These are phyloP conservation scores for Eurytoma californica DNA, from an alignment of 2,888 invertebrate genomes.

Conservation along the genomic window DNA sequence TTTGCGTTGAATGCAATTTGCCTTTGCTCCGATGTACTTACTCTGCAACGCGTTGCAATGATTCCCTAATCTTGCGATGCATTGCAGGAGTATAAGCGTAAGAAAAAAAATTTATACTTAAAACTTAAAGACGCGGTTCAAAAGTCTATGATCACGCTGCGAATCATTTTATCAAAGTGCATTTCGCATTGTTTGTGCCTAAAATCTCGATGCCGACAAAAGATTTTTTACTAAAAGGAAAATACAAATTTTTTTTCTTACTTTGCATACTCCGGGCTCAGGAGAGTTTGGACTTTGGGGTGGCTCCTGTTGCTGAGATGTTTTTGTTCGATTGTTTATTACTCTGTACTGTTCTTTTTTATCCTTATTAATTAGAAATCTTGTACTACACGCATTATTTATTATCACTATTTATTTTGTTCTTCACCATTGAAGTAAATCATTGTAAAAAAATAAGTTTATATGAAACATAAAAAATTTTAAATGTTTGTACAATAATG, in stretches of 20 bases:
- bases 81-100: conserved; percentile 59
- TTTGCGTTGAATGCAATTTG: conserved; percentile 60
- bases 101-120: conserved; percentile 17
- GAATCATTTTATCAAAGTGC: conserved; percentile 26
- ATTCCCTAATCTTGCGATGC: conserved; percentile 37
- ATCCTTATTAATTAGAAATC: conserved; percentile 52
- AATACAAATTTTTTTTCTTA: not conserved
- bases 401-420: conserved; percentile 52
- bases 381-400: conserved; percentile 53
- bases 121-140: conserved; percentile 51
- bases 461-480: conserved; percentile 40
- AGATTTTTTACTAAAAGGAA: not conserved
- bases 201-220: not conserved
- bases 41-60: conserved; percentile 30
- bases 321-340: conserved; percentile 58
- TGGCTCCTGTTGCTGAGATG: conserved; percentile 56
- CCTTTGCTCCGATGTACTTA: conserved; percentile 55
- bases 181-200: not conserved
- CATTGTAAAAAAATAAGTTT: conserved; percentile 39
- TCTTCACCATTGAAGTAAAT: conserved; percentile 56
- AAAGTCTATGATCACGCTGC: conserved; percentile 53
- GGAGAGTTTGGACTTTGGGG: conserved; percentile 56
- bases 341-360: conserved; percentile 55
- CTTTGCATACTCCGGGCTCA: conserved; percentile 42
- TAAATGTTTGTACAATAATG: conserved; percentile 57